Percentiles rank a stretch among this genome's conserved stretches.
These are phyloP conservation scores for Danaus plexippus DNA, from an alignment of 1,140 invertebrate species.

Conservation along the genomic window DNA sequence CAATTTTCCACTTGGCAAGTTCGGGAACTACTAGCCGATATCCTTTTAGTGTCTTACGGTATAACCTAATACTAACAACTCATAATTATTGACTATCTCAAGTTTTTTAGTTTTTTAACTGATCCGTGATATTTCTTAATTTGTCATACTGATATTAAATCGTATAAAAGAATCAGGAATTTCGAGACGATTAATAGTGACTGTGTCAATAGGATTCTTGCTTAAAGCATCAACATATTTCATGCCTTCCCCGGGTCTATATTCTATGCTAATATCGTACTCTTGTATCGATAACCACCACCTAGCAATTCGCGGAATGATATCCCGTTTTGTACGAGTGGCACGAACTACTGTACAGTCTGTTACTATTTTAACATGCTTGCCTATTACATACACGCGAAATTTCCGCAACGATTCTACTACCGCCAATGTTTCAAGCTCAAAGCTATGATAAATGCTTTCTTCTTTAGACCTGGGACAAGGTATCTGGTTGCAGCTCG, in stretches of 20 bases:
- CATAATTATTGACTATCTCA: too few species aligned
- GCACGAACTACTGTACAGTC: constrained; percentile 31
- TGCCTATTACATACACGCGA: constrained; percentile 55
- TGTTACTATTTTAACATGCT: constrained; percentile 63
- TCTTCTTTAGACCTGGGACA: constrained; percentile 38
- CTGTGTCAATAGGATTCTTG: constrained; percentile 4
- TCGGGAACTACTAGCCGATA: constrained; percentile 13
- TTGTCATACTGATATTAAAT: constrained; percentile 11
- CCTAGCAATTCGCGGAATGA: constrained; percentile 5
- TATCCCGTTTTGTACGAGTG: constrained; percentile 30
- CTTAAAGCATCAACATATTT: constrained; percentile 11
- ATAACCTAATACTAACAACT: too few species aligned
- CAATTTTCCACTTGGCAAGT: too few species aligned
- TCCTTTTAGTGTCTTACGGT: constrained; percentile 15
- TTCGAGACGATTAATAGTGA: neutral
- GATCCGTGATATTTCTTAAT: constrained; percentile 2
- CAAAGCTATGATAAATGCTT: constrained; percentile 45
- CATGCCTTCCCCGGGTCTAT: constrained; percentile 7
- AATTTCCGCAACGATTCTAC: constrained; percentile 63
- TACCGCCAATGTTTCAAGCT: constrained; percentile 37
- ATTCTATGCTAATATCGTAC: constrained; percentile 4
- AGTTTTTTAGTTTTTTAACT: too few species aligned
- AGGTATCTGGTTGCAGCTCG: constrained; percentile 15
- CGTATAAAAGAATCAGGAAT: constrained; percentile 22
- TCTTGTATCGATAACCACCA: constrained; percentile 1